Evolutionary conservation across 2,113 vertebrate genomes (phyloP).

Genomic region (Gymnarchus niloticus): DNA sequence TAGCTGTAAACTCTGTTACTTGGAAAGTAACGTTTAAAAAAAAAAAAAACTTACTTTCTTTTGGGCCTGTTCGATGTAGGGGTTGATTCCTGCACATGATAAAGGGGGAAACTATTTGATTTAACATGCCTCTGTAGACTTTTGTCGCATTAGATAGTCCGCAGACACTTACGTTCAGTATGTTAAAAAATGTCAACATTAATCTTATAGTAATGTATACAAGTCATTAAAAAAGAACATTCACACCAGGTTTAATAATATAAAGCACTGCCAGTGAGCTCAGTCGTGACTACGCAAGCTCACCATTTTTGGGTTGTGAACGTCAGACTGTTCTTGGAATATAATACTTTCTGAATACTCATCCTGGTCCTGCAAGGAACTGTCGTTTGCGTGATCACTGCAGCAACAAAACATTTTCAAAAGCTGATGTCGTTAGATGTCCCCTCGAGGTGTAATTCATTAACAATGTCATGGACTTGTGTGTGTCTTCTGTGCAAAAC

Average conservation of each 20-base stretch:
- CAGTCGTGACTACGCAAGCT: neutral
- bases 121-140: neutral
- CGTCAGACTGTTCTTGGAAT: constrained; percentile 34
- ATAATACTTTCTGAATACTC: neutral
- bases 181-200: neutral
- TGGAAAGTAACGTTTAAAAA: neutral
- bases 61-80: constrained; percentile 39
- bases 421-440: neutral
- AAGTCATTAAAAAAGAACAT: neutral
- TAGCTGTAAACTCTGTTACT: neutral
- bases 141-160: neutral
- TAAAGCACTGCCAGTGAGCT: neutral
- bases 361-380: neutral
- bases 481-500: neutral
- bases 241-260: neutral
- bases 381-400: constrained; percentile 37
- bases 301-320: neutral
- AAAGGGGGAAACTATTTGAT: neutral
- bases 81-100: constrained; percentile 32
- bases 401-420: constrained; percentile 9
- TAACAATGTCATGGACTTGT: too few relatives aligned
- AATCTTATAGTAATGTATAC: neutral
- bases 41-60: constrained; percentile 41
- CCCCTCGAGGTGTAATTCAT: neutral
- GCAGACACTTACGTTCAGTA: neutral